A percentile compares a stretch with the other conserved stretches of the same genome.
These are phyloP conservation scores for Equus przewalskii DNA, from an alignment of 2,113 vertebrate genomes.

Conservation along the genomic window DNA sequence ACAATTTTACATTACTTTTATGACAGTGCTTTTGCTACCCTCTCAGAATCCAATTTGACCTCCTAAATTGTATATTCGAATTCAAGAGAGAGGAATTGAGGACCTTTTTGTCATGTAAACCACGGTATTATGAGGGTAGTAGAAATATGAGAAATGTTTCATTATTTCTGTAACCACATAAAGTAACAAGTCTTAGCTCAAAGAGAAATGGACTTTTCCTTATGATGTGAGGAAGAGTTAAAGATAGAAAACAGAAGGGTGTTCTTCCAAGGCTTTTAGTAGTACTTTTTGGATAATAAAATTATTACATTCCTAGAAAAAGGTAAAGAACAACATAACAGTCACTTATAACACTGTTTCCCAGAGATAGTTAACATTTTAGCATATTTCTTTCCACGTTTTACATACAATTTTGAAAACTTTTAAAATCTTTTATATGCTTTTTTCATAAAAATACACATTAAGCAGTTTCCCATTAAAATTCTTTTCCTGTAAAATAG, in stretches of 20 bases:
- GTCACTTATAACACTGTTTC: neutral
- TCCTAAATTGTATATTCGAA: slow-evolving; percentile 29
- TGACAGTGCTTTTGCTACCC: neutral
- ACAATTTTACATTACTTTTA: slow-evolving; percentile 41
- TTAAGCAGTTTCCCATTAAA: neutral
- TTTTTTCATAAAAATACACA: neutral
- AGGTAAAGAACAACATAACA: neutral
- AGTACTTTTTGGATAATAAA: slow-evolving; percentile 2
- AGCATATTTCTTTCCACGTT: slow-evolving; percentile 9
- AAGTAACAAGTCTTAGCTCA: neutral
- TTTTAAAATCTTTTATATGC: slow-evolving; percentile 28
- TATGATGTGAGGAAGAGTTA: neutral
- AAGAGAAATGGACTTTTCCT: slow-evolving; percentile 3
- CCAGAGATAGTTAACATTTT: neutral
- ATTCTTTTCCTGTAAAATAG: slow-evolving; percentile 43
- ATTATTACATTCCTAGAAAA: neutral
- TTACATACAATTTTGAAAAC: slow-evolving; percentile 25
- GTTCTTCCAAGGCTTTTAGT: neutral
- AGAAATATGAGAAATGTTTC: slow-evolving; percentile 17
- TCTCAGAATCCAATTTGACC: slow-evolving; percentile 10
- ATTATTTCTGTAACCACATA: slow-evolving; percentile 25
- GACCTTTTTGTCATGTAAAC: neutral
- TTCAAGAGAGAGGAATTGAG: slow-evolving; percentile 50
- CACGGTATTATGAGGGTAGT: slow-evolving; percentile 1
- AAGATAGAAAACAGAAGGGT: neutral